These are phyloP conservation scores for Macaria notata DNA, from an alignment of 2,888 invertebrate species.

Conservation along the genomic window DNA sequence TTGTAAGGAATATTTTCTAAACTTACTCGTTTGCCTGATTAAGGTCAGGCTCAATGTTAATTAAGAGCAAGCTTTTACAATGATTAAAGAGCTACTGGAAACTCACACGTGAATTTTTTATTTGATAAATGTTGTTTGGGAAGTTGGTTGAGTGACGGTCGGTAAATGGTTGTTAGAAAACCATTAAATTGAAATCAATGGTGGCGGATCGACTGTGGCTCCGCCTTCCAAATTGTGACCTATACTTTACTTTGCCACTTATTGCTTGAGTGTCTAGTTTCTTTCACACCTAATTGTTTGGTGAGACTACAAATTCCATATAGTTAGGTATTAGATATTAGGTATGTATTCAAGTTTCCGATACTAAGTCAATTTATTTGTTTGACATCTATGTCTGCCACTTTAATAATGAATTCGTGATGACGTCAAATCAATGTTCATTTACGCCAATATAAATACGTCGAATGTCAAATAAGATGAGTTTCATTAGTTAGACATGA, in stretches of 20 bases:
- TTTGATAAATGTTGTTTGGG: conserved; percentile 24
- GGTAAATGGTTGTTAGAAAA: conserved; percentile 42
- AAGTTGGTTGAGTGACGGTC: not conserved
- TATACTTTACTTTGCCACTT: conserved; percentile 10
- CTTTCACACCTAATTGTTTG: not conserved
- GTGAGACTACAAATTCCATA: conserved; percentile 1
- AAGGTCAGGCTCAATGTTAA: conserved; percentile 9
- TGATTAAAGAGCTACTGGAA: not conserved
- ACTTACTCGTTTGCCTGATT: conserved; percentile 7
- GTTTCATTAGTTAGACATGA: not conserved
- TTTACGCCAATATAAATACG: too few relatives aligned
- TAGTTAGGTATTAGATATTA: too few relatives aligned
- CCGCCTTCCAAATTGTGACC: conserved; percentile 2
- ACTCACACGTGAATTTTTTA: conserved; percentile 1
- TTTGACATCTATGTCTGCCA: too few relatives aligned
- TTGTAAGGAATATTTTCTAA: conserved; percentile 9
- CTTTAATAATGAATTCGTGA: too few relatives aligned
- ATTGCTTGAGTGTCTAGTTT: conserved; percentile 4
- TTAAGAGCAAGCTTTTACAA: conserved; percentile 3
- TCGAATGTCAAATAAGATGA: too few relatives aligned
- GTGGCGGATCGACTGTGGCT: not conserved
- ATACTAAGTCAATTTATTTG: too few relatives aligned
- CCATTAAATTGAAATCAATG: conserved; percentile 37
- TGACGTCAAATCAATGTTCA: too few relatives aligned
- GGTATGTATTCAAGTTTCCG: too few relatives aligned